A percentile compares a stretch with the other conserved stretches of the same genome.
These are phyloP conservation scores for Tenthredo livida DNA, from an alignment of 2,888 invertebrate species.

Conservation along the genomic window DNA sequence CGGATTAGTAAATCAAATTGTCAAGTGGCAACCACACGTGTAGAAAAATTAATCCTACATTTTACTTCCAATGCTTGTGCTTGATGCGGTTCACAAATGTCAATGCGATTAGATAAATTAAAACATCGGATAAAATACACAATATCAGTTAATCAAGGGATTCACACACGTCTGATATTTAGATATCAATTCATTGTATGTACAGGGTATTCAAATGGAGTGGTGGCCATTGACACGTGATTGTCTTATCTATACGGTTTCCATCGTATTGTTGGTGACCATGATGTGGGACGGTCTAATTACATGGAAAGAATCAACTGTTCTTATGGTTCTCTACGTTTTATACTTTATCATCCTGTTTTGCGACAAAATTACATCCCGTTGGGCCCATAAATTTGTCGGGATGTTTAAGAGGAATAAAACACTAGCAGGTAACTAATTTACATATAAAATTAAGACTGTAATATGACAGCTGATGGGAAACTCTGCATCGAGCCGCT, in stretches of 20 bases:
- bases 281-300: slow-evolving; percentile 90
- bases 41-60: background rate
- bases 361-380: slow-evolving; percentile 59
- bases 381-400: slow-evolving; percentile 53
- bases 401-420: background rate
- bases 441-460: background rate
- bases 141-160: background rate
- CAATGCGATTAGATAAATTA: background rate
- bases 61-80: background rate
- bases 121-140: background rate
- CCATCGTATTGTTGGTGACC: slow-evolving; percentile 85
- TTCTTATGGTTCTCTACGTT: slow-evolving; percentile 87
- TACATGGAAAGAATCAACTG: slow-evolving; percentile 88
- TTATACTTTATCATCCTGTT: slow-evolving; percentile 86
- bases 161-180: background rate
- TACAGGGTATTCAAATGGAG: slow-evolving; percentile 88
- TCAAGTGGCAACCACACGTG: background rate
- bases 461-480: background rate
- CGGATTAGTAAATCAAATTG: background rate
- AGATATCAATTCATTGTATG: slow-evolving; percentile 19
- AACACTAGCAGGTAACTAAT: slow-evolving; percentile 39
- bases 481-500: background rate
- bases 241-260: slow-evolving; percentile 87
- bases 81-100: background rate
- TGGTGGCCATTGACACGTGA: slow-evolving; percentile 92